phyloP scores from a whole-genome alignment of 2,113 vertebrate genomes.

The Phaethornis superciliosus region DNA sequence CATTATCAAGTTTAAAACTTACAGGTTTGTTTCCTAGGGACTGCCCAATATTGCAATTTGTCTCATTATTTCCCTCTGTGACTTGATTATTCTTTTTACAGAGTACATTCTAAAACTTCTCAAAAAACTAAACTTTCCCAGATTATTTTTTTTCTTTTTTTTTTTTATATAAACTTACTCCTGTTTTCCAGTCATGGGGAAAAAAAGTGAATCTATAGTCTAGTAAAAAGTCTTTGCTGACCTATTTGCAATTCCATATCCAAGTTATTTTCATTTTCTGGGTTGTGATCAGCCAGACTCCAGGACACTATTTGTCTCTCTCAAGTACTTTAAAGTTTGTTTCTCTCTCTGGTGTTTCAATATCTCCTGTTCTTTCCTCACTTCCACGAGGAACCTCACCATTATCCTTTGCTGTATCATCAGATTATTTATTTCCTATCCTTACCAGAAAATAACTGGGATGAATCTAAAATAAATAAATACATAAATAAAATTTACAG shows the following conservation, averaged over 20 bases:
- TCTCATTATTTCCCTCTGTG: neutral
- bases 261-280: neutral
- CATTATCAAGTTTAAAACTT: neutral
- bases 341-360: neutral
- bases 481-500: neutral
- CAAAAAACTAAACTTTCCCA: neutral
- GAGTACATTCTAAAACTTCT: neutral
- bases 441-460: neutral
- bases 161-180: neutral
- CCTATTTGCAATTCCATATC: neutral
- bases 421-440: neutral
- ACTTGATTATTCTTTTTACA: neutral
- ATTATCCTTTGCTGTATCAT: neutral
- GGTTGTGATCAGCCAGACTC: neutral
- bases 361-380: neutral
- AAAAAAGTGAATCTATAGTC: neutral
- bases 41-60: neutral
- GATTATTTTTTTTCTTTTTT: neutral
- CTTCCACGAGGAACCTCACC: neutral
- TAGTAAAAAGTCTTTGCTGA: neutral
- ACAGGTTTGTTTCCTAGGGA: neutral
- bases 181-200: neutral
- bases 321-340: neutral
- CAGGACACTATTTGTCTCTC: neutral
- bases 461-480: neutral